Conservation (phyloP, 2,888 invertebrate genomes). For the Alsophila aescularia region DNA sequence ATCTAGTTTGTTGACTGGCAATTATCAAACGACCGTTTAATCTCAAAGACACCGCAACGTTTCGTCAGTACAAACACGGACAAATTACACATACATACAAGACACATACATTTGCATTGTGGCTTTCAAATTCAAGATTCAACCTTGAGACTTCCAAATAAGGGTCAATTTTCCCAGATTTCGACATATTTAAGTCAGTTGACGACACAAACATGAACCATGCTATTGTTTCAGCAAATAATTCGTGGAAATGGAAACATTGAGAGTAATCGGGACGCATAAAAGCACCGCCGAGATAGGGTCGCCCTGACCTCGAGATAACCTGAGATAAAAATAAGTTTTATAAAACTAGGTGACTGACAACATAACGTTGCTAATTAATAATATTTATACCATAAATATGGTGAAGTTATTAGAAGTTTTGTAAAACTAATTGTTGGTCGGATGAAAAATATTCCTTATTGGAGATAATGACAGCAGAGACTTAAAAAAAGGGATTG, state of each 20-base stretch:
- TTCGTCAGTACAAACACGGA: slow-evolving; percentile 64
- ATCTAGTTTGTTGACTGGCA: slow-evolving; percentile 74
- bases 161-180: slow-evolving; percentile 25
- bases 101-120: slow-evolving; percentile 35
- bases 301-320: slow-evolving; percentile 51
- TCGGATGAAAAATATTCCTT: too few species aligned
- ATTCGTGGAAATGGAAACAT: slow-evolving; percentile 77
- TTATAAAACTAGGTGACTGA: background rate
- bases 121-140: slow-evolving; percentile 33
- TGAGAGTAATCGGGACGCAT: slow-evolving; percentile 73
- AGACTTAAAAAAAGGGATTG: too few species aligned
- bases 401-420: too few species aligned
- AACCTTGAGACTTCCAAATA: slow-evolving; percentile 43
- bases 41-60: slow-evolving; percentile 77
- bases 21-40: slow-evolving; percentile 75
- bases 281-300: slow-evolving; percentile 65
- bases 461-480: too few species aligned
- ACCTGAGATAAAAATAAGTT: slow-evolving; percentile 29
- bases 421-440: too few species aligned
- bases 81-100: slow-evolving; percentile 18
- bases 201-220: slow-evolving; percentile 65
- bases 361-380: too few species aligned
- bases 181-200: slow-evolving; percentile 41
- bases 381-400: too few species aligned
- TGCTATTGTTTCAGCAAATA: slow-evolving; percentile 82